Percentiles rank a stretch among this genome's conserved stretches.
Evolutionary conservation across 2,888 invertebrate genomes (phyloP).

Genomic region (Melanophora roralis): DNA sequence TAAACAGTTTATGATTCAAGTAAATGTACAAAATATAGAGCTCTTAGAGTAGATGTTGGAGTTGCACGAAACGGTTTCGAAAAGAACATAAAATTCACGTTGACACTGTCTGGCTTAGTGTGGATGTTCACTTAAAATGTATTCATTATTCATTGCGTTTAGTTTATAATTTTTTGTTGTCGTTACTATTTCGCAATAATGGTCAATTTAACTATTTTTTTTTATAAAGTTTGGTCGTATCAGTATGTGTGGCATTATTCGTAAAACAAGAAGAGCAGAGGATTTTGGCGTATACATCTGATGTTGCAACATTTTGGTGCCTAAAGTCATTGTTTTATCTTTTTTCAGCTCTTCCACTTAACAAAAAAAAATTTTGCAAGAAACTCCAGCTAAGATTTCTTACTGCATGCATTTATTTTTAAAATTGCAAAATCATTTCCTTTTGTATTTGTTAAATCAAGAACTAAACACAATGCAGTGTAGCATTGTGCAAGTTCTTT

Average conservation of each 20-base stretch:
- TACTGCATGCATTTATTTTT: too few relatives aligned
- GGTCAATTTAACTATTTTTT: conserved; percentile 19
- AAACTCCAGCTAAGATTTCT: too few relatives aligned
- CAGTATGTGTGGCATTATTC: conserved; percentile 19
- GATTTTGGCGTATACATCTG: background rate
- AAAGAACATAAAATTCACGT: background rate
- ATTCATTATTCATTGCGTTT: conserved; percentile 2
- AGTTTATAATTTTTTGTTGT: background rate
- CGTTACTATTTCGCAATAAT: background rate
- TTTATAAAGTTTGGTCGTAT: background rate
- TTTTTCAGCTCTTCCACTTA: background rate
- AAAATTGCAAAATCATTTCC: too few relatives aligned
- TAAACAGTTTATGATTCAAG: background rate
- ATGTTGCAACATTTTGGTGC: conserved; percentile 5
- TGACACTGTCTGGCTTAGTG: background rate
- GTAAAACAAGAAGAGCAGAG: background rate
- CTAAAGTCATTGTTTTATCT: conserved; percentile 12
- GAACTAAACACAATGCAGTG: too few relatives aligned
- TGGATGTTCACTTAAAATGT: too few relatives aligned
- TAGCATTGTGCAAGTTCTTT: too few relatives aligned
- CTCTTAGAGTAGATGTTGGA: background rate
- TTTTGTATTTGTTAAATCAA: too few relatives aligned
- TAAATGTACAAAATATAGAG: background rate
- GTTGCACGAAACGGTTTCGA: background rate
- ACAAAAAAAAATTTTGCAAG: too few relatives aligned